Evolutionary conservation across 2,113 vertebrate species (phyloP), one percentile per base, ranked within the genome.

Genomic region (Probosciger aterrimus): DNA sequence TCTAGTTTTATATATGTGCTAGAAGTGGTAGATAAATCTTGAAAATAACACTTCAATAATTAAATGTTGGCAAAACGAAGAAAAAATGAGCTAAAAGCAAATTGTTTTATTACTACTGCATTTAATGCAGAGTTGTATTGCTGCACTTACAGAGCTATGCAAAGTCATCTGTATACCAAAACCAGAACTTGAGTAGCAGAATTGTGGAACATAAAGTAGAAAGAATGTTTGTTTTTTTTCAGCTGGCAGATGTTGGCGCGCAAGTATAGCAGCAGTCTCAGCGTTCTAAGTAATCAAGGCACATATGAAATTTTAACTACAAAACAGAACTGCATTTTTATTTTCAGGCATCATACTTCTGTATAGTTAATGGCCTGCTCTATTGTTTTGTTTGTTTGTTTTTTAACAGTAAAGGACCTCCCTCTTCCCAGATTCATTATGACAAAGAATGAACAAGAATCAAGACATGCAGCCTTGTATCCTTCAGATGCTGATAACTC

Each of bases 361-460:
- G 11, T 55, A 14, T 84, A 47, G 62, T 94, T 52, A 92, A 91
- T 82, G 28, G 25, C 18, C 25, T 91, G 22, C 39, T 92, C 25
- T 90, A 3, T 60, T 82, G 27, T 82, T 43, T 49, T 39, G 14
- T 35, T n/a, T 44, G 17, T 35, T 97, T 91, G 63, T 92, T 62
- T 88, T 76, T 97, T 89, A 71, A 94, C 98, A 99, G 99, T 99
- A 88, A 99, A 99, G 94, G 99, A 99, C 95, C 98, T 99, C 93
- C 99, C 99, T 65, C 97, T 99, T 97, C 99, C 99, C 90, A 98
- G 99, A 97, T 99, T 99, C 85, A 98, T 98, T 87, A 98, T 99
- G 92, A 98, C 99, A 92, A 99, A 99, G 97, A 99, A 99, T 44
- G 99, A 99, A 86, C 99, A 99, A 55, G 99, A 99, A 93, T 98